Evolutionary conservation across 1,140 invertebrate genomes (phyloP).

Genomic region (Laodelphax striatellus): DNA sequence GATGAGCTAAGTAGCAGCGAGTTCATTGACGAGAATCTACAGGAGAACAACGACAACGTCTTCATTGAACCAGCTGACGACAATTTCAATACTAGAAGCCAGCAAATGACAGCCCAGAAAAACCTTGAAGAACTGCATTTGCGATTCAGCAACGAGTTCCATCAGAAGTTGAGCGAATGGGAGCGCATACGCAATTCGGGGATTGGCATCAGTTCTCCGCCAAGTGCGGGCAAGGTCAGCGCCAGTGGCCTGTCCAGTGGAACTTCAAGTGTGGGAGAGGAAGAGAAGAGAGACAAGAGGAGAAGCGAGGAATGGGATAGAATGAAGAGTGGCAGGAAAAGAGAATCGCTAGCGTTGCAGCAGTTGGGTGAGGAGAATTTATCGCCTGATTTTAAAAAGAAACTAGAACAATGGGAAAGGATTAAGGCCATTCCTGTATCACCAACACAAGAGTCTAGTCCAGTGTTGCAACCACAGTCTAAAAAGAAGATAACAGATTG

Average conservation of each 20-base stretch:
- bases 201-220: constrained; percentile 14
- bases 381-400: constrained; percentile 65
- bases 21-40: constrained; percentile 14
- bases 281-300: constrained; percentile 28
- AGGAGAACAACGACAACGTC: constrained; percentile 6
- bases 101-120: constrained; percentile 25
- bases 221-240: background rate
- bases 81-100: background rate
- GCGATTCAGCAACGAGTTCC: constrained; percentile 58
- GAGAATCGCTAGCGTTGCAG: constrained; percentile 18
- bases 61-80: constrained; percentile 1
- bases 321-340: constrained; percentile 23
- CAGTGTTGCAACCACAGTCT: constrained; percentile 29
- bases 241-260: constrained; percentile 14
- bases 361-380: constrained; percentile 47
- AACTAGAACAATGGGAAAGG: constrained; percentile 74
- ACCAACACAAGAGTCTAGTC: constrained; percentile 12
- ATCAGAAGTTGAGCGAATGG: constrained; percentile 58
- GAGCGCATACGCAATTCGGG: constrained; percentile 39
- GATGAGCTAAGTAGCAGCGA: constrained; percentile 22
- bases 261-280: constrained; percentile 21
- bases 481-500: constrained; percentile 52
- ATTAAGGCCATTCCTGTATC: constrained; percentile 44
- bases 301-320: constrained; percentile 32
- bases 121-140: constrained; percentile 51